A percentile compares a stretch with the other conserved stretches of the same genome.
These are phyloP conservation scores for Syngnathus rostellatus DNA, from an alignment of 2,797 vertebrate species.

Conservation along the genomic window DNA sequence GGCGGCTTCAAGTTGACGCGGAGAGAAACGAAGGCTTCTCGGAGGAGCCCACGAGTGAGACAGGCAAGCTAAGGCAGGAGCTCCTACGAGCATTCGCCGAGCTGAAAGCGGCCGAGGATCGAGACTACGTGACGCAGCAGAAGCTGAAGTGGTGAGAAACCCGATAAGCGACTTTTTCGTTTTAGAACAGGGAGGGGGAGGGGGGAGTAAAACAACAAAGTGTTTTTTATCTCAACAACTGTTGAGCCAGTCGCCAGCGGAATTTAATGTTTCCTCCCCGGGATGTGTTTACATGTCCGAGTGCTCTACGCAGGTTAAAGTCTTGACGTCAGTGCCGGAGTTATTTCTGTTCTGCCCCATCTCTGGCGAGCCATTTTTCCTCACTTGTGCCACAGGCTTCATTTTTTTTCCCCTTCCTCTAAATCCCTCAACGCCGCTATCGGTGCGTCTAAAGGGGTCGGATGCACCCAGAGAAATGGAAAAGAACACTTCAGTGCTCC, in stretches of 20 bases:
- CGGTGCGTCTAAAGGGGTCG: conserved; percentile 37
- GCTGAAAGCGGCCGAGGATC: conserved; percentile 71
- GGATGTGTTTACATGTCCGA: conserved; percentile 12
- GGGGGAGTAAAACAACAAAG: background rate
- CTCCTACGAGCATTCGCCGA: conserved; percentile 79
- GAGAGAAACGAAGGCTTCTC: conserved; percentile 69
- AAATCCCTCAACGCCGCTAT: conserved; percentile 28
- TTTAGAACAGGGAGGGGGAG: no score
- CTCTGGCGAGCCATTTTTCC: conserved; percentile 21
- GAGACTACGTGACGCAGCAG: conserved; percentile 69
- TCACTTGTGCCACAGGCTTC: conserved; percentile 22
- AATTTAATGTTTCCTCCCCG: conserved; percentile 9
- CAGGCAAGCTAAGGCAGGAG: conserved; percentile 75
- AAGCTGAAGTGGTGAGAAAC: conserved; percentile 76
- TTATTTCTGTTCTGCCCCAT: conserved; percentile 22
- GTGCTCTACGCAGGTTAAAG: background rate
- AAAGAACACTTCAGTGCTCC: conserved; percentile 30
- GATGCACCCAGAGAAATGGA: conserved; percentile 40
- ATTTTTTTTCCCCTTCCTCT: conserved; percentile 15
- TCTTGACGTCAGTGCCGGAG: background rate
- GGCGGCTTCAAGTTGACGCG: conserved; percentile 61
- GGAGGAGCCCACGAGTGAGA: conserved; percentile 70
- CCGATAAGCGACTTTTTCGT: conserved; percentile 9
- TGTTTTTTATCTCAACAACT: background rate
- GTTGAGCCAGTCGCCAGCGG: conserved; percentile 4